A percentile compares a stretch with the other conserved stretches of the same genome.
These are phyloP conservation scores for Natrix natrix DNA, from an alignment of 2,797 vertebrate genomes.

Conservation along the genomic window DNA sequence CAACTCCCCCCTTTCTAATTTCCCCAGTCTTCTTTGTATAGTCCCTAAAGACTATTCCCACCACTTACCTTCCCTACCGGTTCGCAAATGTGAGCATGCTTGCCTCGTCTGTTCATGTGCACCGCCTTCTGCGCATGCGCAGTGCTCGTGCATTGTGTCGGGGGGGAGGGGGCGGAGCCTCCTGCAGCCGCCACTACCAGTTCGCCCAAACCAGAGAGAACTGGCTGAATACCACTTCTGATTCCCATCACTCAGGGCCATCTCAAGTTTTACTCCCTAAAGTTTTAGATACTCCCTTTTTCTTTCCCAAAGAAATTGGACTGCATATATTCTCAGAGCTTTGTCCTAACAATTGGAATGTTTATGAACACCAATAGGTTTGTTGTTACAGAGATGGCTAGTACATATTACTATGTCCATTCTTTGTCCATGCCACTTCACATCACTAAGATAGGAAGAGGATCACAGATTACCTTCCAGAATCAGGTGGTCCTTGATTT, in stretches of 20 bases:
- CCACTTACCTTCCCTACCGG: too few species aligned
- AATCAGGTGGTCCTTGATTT: not conserved
- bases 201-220: too few species aligned
- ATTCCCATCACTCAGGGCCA: not conserved
- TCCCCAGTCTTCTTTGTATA: not conserved
- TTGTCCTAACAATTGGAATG: not conserved
- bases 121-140: too few species aligned
- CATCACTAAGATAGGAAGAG: not conserved
- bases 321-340: conserved; percentile 28
- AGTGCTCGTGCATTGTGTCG: too few species aligned
- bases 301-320: not conserved
- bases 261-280: not conserved
- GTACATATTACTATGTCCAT: not conserved
- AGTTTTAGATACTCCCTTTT: not conserved
- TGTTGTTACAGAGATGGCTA: not conserved
- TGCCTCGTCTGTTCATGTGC: too few species aligned
- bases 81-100: too few species aligned
- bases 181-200: too few species aligned
- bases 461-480: not conserved
- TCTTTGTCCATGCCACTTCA: not conserved
- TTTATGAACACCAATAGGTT: not conserved
- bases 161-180: too few species aligned
- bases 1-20: not conserved
- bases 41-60: not conserved
- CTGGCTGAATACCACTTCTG: too few species aligned